Conservation (phyloP, 1,140 invertebrate genomes). For the Drosophila albomicans region DNA sequence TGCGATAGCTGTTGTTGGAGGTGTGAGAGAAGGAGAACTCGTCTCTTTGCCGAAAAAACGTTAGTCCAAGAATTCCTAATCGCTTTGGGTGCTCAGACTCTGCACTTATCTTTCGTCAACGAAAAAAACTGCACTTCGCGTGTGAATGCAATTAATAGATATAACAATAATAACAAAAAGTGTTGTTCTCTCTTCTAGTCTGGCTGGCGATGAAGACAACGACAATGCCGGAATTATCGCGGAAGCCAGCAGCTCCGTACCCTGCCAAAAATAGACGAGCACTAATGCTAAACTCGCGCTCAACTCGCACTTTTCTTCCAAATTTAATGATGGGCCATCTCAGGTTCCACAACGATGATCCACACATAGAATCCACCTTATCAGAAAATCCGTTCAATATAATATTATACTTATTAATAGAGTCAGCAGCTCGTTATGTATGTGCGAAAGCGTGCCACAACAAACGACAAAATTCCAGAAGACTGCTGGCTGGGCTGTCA, state of each 20-base stretch:
- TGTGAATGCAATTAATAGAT: constrained; percentile 3
- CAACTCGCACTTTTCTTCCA: constrained; percentile 75
- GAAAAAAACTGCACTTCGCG: constrained; percentile 48
- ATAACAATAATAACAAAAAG: constrained; percentile 10
- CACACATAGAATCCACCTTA: constrained; percentile 46
- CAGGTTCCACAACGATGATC: constrained; percentile 54
- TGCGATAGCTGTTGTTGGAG: neutral
- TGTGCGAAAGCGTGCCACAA: constrained; percentile 40
- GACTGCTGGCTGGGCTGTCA: neutral
- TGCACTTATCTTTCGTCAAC: constrained; percentile 24
- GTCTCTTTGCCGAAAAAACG: constrained; percentile 6
- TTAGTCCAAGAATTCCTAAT: neutral
- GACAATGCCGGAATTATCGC: constrained; percentile 49
- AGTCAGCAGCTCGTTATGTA: constrained; percentile 46
- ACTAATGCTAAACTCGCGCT: constrained; percentile 62
- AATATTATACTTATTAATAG: constrained; percentile 23
- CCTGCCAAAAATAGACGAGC: constrained; percentile 77
- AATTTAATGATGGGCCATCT: constrained; percentile 38
- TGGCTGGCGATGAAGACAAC: constrained; percentile 23
- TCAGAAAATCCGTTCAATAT: constrained; percentile 59
- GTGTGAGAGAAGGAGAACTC: neutral
- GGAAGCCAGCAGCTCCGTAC: constrained; percentile 71
- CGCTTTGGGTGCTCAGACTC: neutral
- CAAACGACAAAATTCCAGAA: constrained; percentile 25
- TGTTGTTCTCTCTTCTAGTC: constrained; percentile 13